Evolutionary conservation across 1,140 invertebrate species (phyloP).

Genomic region (Conus betulinus): DNA sequence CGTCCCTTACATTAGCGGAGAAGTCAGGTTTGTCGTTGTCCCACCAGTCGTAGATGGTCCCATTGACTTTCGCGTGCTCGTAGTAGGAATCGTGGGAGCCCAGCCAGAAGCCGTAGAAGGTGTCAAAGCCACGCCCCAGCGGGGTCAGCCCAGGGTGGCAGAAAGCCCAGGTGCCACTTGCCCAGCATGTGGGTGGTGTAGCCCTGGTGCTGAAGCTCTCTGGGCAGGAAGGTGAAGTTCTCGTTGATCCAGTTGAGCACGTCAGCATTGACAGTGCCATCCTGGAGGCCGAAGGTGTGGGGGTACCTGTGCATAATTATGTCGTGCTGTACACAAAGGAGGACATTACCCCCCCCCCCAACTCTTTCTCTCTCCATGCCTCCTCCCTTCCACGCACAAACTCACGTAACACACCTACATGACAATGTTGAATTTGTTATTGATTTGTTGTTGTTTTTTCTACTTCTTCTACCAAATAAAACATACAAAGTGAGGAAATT

Average conservation of each 20-base stretch:
- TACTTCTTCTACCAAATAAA: too few relatives aligned
- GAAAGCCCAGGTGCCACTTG: slow-evolving; percentile 74
- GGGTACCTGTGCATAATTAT: background rate
- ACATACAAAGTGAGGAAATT: too few relatives aligned
- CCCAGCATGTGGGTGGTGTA: slow-evolving; percentile 73
- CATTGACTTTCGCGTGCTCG: background rate
- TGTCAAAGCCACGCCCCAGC: slow-evolving; percentile 72
- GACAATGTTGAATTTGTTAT: too few relatives aligned
- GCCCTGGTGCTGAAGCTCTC: slow-evolving; percentile 60
- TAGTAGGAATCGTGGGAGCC: background rate
- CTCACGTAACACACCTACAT: too few relatives aligned
- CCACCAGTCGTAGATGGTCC: background rate
- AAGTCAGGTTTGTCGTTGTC: background rate
- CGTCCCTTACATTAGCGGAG: background rate
- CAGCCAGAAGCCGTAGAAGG: slow-evolving; percentile 64
- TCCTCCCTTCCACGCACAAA: too few relatives aligned
- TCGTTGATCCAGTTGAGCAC: background rate
- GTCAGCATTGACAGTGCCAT: background rate
- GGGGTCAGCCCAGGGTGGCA: slow-evolving; percentile 68
- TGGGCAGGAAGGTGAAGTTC: slow-evolving; percentile 74
- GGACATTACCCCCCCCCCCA: too few relatives aligned
- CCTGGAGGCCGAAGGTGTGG: slow-evolving; percentile 6
- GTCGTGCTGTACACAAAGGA: too few relatives aligned
- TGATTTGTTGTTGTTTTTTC: too few relatives aligned
- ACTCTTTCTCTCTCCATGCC: too few relatives aligned